phyloP scores from a whole-genome alignment of 2,888 invertebrate genomes.

The Ellobium chinense region DNA sequence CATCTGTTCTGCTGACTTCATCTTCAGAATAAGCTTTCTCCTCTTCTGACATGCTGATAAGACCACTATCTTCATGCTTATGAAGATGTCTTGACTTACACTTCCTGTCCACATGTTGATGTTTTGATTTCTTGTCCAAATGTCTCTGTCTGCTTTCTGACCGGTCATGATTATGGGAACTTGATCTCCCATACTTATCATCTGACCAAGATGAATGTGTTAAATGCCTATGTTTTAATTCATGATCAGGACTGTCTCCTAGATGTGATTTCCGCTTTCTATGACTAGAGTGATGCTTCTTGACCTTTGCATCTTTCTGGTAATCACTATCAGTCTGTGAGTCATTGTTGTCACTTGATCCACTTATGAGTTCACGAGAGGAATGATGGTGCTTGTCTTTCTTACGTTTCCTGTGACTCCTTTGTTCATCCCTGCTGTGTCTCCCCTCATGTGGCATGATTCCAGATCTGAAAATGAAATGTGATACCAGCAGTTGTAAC shows the following conservation, averaged over 20 bases:
- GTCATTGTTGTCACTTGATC: neutral
- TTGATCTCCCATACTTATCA: neutral
- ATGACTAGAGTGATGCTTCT: neutral
- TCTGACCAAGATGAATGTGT: neutral
- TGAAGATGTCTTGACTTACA: conserved; percentile 1
- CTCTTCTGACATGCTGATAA: neutral
- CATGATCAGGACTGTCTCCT: conserved; percentile 12
- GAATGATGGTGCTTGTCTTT: neutral
- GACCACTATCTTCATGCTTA: neutral
- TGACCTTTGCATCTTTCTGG: no score
- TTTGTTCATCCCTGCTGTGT: neutral
- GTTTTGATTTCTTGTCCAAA: no score
- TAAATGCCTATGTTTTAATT: neutral
- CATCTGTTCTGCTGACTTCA: no score
- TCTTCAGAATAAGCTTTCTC: neutral
- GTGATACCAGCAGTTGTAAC: no score
- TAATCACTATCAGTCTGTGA: no score
- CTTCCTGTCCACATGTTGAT: conserved; percentile 21
- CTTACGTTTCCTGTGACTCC: neutral
- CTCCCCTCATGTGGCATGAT: neutral
- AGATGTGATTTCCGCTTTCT: conserved; percentile 1
- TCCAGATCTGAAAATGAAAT: no score
- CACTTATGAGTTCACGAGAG: neutral
- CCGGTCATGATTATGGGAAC: neutral
- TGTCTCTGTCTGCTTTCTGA: no score